Evolutionary conservation across 2,113 vertebrate species (phyloP).

Genomic region (Hiodon alosoides): DNA sequence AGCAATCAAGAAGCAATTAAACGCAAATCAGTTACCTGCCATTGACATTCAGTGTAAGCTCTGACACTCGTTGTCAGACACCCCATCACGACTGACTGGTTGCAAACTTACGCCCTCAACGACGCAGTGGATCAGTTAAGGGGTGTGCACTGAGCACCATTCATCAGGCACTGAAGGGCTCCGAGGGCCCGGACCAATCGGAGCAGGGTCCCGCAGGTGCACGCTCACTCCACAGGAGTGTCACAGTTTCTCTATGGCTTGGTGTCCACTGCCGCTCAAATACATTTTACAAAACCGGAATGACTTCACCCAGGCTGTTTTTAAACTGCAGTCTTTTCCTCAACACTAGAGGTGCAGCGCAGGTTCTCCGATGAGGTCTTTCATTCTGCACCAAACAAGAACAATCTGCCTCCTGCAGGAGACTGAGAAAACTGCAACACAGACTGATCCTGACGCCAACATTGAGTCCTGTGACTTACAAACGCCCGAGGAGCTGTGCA

Average conservation of each 20-base stretch:
- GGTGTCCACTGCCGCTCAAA: no score
- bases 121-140: no score
- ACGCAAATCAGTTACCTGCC: no score
- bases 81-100: no score
- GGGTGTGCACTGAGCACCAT: no score
- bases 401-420: conserved; percentile 1
- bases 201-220: neutral
- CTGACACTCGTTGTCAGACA: no score
- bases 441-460: neutral
- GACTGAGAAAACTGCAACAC: neutral
- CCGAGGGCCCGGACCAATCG: neutral
- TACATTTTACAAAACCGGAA: neutral
- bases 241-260: neutral
- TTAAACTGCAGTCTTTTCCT: neutral
- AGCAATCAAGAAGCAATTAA: no score
- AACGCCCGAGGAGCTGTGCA: neutral
- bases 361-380: neutral
- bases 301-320: neutral
- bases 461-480: neutral
- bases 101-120: no score
- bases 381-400: neutral
- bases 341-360: neutral
- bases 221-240: neutral
- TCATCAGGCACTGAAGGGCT: neutral
- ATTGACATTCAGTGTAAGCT: no score